These are phyloP conservation scores for Adela reaumurella DNA, from an alignment of 2,888 invertebrate genomes.

Conservation along the genomic window DNA sequence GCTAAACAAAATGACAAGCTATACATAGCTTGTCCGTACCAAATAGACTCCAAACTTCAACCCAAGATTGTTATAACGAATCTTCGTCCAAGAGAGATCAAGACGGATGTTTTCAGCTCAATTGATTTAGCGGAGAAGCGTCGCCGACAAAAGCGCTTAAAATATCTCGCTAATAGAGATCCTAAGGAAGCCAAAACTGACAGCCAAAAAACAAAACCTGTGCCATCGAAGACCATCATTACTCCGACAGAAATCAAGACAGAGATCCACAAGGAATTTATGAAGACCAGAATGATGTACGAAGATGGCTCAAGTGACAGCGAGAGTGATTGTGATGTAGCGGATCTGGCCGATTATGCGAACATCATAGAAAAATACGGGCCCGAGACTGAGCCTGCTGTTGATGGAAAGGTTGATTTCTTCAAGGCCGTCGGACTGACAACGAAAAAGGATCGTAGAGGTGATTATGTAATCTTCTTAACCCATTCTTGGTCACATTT, in stretches of 20 bases:
- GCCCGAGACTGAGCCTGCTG: slow-evolving; percentile 32
- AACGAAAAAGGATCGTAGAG: slow-evolving; percentile 57
- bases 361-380: slow-evolving; percentile 49
- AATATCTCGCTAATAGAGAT: slow-evolving; percentile 29
- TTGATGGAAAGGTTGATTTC: slow-evolving; percentile 56
- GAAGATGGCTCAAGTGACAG: slow-evolving; percentile 40
- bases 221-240: slow-evolving; percentile 26
- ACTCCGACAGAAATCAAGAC: slow-evolving; percentile 36
- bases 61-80: slow-evolving; percentile 41
- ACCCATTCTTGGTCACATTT: too few relatives aligned
- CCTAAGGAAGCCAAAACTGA: slow-evolving; percentile 21
- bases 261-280: slow-evolving; percentile 39
- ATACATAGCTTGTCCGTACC: slow-evolving; percentile 35
- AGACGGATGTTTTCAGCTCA: slow-evolving; percentile 35
- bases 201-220: slow-evolving; percentile 19
- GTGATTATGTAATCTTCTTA: too few relatives aligned
- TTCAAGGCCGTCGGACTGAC: slow-evolving; percentile 61
- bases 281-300: slow-evolving; percentile 23
- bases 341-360: slow-evolving; percentile 42
- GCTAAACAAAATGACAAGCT: slow-evolving; percentile 31
- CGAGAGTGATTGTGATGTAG: slow-evolving; percentile 48
- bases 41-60: slow-evolving; percentile 34
- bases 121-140: slow-evolving; percentile 55
- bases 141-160: slow-evolving; percentile 39
- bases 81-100: slow-evolving; percentile 22